phyloP scores from a whole-genome alignment of 2,797 vertebrate genomes.

The Enteromius anoplus region DNA sequence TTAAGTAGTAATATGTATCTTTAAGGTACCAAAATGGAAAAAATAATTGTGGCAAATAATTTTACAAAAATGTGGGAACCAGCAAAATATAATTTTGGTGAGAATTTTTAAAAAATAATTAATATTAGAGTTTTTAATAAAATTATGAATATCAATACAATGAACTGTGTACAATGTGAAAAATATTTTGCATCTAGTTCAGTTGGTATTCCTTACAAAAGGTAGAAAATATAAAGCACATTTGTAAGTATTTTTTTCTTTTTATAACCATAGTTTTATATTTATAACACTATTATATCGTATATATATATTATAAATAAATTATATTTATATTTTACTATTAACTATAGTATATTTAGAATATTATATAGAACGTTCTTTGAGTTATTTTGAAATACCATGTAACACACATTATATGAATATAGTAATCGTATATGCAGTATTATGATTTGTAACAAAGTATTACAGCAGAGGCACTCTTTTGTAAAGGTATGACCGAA shows the following conservation, averaged over 20 bases:
- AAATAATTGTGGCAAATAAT: not conserved
- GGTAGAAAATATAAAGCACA: not conserved
- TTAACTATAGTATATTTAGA: not conserved
- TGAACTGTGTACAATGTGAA: not conserved
- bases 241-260: not conserved
- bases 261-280: not conserved
- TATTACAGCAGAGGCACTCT: not conserved
- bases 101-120: too few relatives aligned
- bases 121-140: not conserved
- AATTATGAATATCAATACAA: not conserved
- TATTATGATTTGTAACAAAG: not conserved
- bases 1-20: too few relatives aligned
- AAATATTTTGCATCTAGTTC: not conserved
- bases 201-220: not conserved
- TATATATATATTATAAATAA: too few relatives aligned
- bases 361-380: not conserved
- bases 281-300: too few relatives aligned
- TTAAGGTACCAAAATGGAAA: too few relatives aligned
- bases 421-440: not conserved
- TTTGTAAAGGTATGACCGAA: conserved; percentile 3
- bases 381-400: not conserved
- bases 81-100: not conserved
- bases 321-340: too few relatives aligned
- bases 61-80: not conserved
- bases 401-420: not conserved